Percentiles rank a stretch among this genome's conserved stretches.
phyloP scores from a whole-genome alignment of 1,140 invertebrate genomes.

The Nautilus pompilius region DNA sequence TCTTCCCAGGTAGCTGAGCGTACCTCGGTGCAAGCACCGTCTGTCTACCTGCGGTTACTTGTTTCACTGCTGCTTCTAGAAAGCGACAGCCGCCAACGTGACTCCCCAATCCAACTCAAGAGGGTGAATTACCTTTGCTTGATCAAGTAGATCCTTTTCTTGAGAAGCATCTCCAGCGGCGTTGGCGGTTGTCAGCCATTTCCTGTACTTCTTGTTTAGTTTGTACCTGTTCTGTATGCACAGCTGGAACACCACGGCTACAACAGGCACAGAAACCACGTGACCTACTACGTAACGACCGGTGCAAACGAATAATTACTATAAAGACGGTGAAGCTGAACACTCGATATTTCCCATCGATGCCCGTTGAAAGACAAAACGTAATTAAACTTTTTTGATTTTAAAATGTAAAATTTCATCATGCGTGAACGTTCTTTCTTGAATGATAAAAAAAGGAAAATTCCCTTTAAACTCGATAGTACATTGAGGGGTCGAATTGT shows the following conservation, averaged over 20 bases:
- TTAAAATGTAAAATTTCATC: too few relatives aligned
- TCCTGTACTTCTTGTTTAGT: slow-evolving; percentile 49
- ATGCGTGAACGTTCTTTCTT: too few relatives aligned
- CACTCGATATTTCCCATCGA: not conserved
- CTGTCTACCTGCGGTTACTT: not conserved
- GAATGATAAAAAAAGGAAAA: too few relatives aligned
- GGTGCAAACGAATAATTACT: not conserved
- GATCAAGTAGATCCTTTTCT: slow-evolving; percentile 29
- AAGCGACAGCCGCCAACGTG: too few relatives aligned
- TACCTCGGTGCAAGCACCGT: not conserved
- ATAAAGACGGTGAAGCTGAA: not conserved
- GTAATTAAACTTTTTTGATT: not conserved
- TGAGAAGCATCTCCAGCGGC: slow-evolving; percentile 11
- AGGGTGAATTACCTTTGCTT: slow-evolving; percentile 36
- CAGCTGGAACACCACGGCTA: slow-evolving; percentile 48
- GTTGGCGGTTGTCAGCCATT: slow-evolving; percentile 25
- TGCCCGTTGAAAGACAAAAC: not conserved
- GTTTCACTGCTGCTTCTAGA: too few relatives aligned
- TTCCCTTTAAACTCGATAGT: too few relatives aligned
- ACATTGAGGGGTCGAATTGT: too few relatives aligned
- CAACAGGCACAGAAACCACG: slow-evolving; percentile 7
- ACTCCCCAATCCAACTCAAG: too few relatives aligned
- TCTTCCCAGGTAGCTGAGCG: not conserved
- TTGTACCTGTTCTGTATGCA: slow-evolving; percentile 53
- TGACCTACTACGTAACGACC: not conserved